Percentiles rank a stretch among this genome's conserved stretches.
phyloP scores from a whole-genome alignment of 2,888 invertebrate genomes.

The Tortricodes alternella region DNA sequence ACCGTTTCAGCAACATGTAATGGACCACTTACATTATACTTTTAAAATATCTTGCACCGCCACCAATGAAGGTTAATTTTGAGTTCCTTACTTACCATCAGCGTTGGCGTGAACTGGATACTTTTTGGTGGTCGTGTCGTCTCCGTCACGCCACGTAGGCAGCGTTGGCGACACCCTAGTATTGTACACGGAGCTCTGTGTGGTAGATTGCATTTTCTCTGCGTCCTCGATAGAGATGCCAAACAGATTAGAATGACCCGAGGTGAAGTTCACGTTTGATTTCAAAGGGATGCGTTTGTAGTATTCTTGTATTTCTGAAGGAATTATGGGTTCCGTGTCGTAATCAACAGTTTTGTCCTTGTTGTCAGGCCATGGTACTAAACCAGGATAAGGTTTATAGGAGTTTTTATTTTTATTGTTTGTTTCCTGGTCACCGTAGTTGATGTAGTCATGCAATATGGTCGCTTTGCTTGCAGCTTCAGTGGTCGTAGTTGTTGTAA shows the following conservation, averaged over 20 bases:
- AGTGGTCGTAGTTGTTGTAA: conserved; percentile 47
- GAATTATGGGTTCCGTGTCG: conserved; percentile 40
- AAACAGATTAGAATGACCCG: conserved; percentile 85
- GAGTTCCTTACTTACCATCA: conserved; percentile 62
- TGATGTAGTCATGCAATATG: conserved; percentile 56
- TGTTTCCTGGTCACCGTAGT: conserved; percentile 51
- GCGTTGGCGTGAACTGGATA: conserved; percentile 65
- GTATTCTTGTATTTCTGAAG: conserved; percentile 51
- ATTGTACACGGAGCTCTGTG: conserved; percentile 74
- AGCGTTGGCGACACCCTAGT: conserved; percentile 85
- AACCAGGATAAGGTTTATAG: conserved; percentile 37
- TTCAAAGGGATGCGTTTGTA: conserved; percentile 43
- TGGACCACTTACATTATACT: background rate
- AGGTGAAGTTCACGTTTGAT: conserved; percentile 73
- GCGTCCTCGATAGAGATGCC: conserved; percentile 85
- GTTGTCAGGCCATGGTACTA: conserved; percentile 24
- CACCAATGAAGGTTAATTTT: background rate
- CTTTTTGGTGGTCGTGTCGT: conserved; percentile 70
- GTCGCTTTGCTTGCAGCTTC: conserved; percentile 57
- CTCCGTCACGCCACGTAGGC: conserved; percentile 75
- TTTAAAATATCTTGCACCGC: conserved; percentile 4
- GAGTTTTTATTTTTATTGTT: conserved; percentile 40
- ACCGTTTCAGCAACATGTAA: background rate
- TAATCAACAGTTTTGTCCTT: conserved; percentile 33
- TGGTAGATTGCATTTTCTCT: conserved; percentile 76